These are phyloP conservation scores for Andrena hattorfiana DNA, from an alignment of 2,888 invertebrate genomes.

Conservation along the genomic window DNA sequence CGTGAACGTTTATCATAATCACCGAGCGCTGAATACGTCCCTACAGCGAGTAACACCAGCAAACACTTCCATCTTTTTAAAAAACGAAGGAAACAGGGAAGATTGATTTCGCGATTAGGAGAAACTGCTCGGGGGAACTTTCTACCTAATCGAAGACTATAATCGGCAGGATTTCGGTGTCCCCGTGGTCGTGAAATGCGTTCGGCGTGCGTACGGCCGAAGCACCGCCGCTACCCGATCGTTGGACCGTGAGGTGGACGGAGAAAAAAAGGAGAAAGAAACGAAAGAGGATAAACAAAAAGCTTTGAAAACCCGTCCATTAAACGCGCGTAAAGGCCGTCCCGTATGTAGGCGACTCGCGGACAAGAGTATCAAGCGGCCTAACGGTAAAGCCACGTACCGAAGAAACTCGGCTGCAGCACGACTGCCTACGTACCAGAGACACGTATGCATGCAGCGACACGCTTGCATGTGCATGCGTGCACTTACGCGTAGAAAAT, in stretches of 20 bases:
- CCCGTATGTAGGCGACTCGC: constrained; percentile 74
- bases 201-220: constrained; percentile 11
- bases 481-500: constrained; percentile 32
- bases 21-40: neutral
- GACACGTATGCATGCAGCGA: constrained; percentile 55
- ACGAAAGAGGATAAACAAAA: constrained; percentile 42
- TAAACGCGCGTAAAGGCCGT: constrained; percentile 67
- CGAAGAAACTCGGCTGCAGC: constrained; percentile 80
- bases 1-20: neutral
- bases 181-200: constrained; percentile 10
- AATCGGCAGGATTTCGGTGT: constrained; percentile 20
- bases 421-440: constrained; percentile 67
- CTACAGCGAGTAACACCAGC: neutral
- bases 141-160: constrained; percentile 35
- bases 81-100: neutral
- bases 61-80: neutral
- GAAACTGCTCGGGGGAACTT: constrained; percentile 31
- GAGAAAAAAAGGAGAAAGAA: constrained; percentile 6
- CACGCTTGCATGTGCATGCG: neutral
- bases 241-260: constrained; percentile 30
- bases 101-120: constrained; percentile 16
- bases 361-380: constrained; percentile 73
- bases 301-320: constrained; percentile 73
- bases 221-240: constrained; percentile 1
- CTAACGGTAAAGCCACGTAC: constrained; percentile 82